Evolutionary conservation across 2,113 vertebrate genomes (phyloP), one percentile per base, ranked within the genome.

Genomic region (Xiphorhynchus elegans): DNA sequence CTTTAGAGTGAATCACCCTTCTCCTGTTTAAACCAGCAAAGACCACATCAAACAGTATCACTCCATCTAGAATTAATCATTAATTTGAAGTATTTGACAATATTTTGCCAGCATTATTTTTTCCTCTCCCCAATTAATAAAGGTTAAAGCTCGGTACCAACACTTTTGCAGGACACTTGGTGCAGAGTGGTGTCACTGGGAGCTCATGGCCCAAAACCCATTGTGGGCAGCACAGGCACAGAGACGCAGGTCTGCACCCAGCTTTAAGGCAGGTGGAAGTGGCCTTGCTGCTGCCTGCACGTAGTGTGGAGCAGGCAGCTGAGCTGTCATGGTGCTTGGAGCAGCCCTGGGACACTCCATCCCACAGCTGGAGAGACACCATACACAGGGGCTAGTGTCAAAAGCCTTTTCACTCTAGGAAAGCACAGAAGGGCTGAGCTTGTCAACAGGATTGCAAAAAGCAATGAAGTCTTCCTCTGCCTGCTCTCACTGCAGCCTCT

Each of bases 11-110:
- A 97, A 97, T 98, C 98, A 98, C 96, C 87, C 87, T 93, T 92
- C 96, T 97, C 96, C 95, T 97, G 97, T 96, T 97, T 88, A 97
- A 97, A 97, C 96, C 96, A 95, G 94, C 72, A 88, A 93, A 94
- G 97, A 94, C 97, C 96, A 97, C 97, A 97, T 97, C 97, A 97
- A 97, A 98, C 97, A 95, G 93, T 91, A 97, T 90, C 95, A 84
- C 91, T 93, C 91, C 92, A 96, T 92, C 95, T 95, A 90, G 72
- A 93, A 97, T 98, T 98, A 98, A 98, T 98, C 97, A 98, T 98
- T 98, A 97, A 97, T 97, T 97, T 96, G 82, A 92, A 91, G 91
- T 90, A 96, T 93, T 97, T 92, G 93, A 83, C 94, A 95, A 94
- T 92, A 91, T 85, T 95, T 82, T 89, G 79, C 95, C 76, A 89